Evolutionary conservation across 2,113 vertebrate species (phyloP), one percentile per base, ranked within the genome.

Genomic region (Propithecus coquereli): DNA sequence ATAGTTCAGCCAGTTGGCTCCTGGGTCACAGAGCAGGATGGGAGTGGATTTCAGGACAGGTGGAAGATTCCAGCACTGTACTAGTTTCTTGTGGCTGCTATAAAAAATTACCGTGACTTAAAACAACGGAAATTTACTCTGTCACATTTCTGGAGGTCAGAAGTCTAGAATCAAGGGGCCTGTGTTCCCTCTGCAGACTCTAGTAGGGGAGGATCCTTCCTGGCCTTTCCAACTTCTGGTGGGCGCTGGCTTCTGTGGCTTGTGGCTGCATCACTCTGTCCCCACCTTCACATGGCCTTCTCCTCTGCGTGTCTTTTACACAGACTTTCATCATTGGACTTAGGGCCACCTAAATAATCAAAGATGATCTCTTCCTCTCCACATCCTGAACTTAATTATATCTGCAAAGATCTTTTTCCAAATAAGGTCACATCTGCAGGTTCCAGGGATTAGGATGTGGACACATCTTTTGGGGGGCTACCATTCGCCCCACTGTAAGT

Each of bases 151-250:
- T n/a, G 81, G 40, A 66, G 63, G 18, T 12, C 3, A 13, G 45
- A 16, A 12, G 74, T 63, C 43, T 2, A 11, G 23, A 32, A 25
- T 22, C 32, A 5, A 8, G 18, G 37, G 5, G 10, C 37, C 32
- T 22, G 0, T 3, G 6, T 5, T 9, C 32, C 45, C 45, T 57
- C 43, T 10, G n/a, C 8, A 63, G 47, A 73, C 32, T 14, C 8
- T 4, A 2, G 10, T 4, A 2, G 10, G n/a, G 12, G 63, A 43
- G 63, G 50, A 17, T 2, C 43, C 1, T 1, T 5, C 20, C 6
- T 27, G 5, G 4, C 70, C 2, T 25, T 30, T 65, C 63, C 63
- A 8, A 30, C 40, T 20, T 34, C 82, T 32, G 27, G 23, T 25
- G 10, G 14, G 2, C 12, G 47, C 43, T 8, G 1, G 59, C 70